Base-by-base conservation (phyloP, 1,140 invertebrate species). In the Pectinophora gossypiella region DNA sequence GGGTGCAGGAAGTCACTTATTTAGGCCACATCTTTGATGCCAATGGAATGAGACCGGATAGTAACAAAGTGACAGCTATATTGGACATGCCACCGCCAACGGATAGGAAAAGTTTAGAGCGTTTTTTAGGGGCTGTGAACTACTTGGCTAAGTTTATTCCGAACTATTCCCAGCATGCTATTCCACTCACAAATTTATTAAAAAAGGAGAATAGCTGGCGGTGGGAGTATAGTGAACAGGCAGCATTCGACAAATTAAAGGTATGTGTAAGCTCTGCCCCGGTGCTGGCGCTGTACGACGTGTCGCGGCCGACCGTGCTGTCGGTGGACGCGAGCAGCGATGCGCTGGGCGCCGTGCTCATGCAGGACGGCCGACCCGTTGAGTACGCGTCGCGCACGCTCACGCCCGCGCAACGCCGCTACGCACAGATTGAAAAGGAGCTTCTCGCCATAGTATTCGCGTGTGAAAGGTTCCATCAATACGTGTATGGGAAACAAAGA, bases 381-480 rank as follows among this genome's bases (percentile, higher is more conserved):
- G 57, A 52, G 7, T 83, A 64, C 53, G 67, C 62, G 38, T 62
- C 69, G 19, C 62, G 69, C 59, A 50, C 67, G 13, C 58, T 89
- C 9, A 72, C 61, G n/a, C 5, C 51, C 23, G 40, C 70, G 18
- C 57, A 85, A 61, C 15, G 56, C 44, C 61, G 55, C 15, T 76
- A 74, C 45, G 42, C 75, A 7, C 63, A 76, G 48, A 66, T 79
- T 18, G 69, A 81, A 66, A 82, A 81, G 53, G 78, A 82, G 54
- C 52, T 70, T 7, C 27, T 69, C 7, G 65, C 59, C 13, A 71
- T 84, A 9, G 48, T 58, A 6, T 75, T 65, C 56, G 68, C 45
- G 56, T 75, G 54, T 58, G 66, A 42, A 45, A 61, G 50, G 53
- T 72, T 71, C 55, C 56, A 59, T 19, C 45, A 49, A 20, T 59